Evolutionary conservation across 2,888 invertebrate genomes (phyloP).

Genomic region (Calliphora vomitoria): DNA sequence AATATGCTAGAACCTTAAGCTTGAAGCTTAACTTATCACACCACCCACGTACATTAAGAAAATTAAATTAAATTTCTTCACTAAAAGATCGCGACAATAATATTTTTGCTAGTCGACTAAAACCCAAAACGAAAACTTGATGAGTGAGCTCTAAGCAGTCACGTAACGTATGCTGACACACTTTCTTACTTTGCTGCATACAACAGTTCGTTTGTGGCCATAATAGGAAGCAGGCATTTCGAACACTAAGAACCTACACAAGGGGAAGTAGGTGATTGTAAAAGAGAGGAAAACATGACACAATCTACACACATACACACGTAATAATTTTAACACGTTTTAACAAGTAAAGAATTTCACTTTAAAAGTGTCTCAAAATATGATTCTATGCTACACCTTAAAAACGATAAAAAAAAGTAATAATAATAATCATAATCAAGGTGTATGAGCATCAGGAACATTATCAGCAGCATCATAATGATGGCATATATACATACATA

Average conservation of each 20-base stretch:
- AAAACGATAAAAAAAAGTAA: slow-evolving; percentile 10
- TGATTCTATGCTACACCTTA: slow-evolving; percentile 37
- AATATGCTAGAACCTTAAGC: too few relatives aligned
- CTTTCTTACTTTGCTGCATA: slow-evolving; percentile 78
- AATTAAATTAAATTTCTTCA: slow-evolving; percentile 59
- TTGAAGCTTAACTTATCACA: background rate
- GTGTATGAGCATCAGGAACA: slow-evolving; percentile 18
- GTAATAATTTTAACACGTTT: slow-evolving; percentile 62
- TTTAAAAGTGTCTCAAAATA: slow-evolving; percentile 50
- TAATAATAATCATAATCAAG: slow-evolving; percentile 51
- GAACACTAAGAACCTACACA: background rate
- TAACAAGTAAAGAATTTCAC: slow-evolving; percentile 59
- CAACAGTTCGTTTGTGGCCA: slow-evolving; percentile 31
- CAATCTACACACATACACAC: slow-evolving; percentile 1
- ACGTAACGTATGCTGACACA: slow-evolving; percentile 81
- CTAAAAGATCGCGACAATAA: slow-evolving; percentile 48
- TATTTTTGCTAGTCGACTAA: slow-evolving; percentile 33
- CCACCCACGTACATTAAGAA: slow-evolving; percentile 4
- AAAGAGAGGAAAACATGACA: background rate
- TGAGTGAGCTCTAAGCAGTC: slow-evolving; percentile 75
- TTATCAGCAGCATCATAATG: slow-evolving; percentile 40
- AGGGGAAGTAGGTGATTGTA: background rate
- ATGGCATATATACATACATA: slow-evolving; percentile 24
- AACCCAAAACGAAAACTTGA: slow-evolving; percentile 11
- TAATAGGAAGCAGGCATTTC: slow-evolving; percentile 58